Evolutionary conservation across 1,140 invertebrate genomes (phyloP).

Genomic region (Lasioglossum albipes): DNA sequence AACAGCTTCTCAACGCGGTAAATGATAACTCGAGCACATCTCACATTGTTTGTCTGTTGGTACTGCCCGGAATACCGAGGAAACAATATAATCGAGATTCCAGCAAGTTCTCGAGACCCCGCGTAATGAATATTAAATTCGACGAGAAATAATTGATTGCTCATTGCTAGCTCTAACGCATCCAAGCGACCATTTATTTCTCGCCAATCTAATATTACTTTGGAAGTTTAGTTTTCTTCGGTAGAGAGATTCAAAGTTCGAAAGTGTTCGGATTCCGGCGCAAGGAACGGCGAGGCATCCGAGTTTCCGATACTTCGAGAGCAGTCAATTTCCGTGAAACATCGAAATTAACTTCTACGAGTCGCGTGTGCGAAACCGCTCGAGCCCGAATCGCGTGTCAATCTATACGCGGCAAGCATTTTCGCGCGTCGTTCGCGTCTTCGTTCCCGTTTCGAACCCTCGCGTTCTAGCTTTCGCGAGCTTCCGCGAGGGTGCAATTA

Average conservation of each 20-base stretch:
- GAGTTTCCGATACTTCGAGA: background rate
- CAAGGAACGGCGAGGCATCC: background rate
- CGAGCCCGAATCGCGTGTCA: background rate
- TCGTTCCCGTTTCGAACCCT: conserved; percentile 14
- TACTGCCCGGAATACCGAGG: too few relatives aligned
- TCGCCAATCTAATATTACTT: too few relatives aligned
- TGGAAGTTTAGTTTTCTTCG: too few relatives aligned
- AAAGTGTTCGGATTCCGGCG: background rate
- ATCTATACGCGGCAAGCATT: background rate
- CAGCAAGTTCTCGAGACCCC: too few relatives aligned
- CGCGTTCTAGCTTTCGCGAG: background rate
- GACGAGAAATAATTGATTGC: too few relatives aligned
- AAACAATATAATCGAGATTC: too few relatives aligned
- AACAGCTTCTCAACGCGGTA: too few relatives aligned
- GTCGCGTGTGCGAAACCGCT: background rate
- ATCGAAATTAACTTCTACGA: background rate
- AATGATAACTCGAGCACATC: too few relatives aligned
- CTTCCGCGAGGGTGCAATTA: conserved; percentile 10
- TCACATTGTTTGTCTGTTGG: too few relatives aligned
- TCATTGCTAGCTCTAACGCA: too few relatives aligned
- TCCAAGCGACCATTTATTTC: too few relatives aligned
- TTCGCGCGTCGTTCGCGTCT: conserved; percentile 3
- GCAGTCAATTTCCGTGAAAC: background rate
- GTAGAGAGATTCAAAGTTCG: background rate
- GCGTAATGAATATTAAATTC: too few relatives aligned